Base-by-base conservation (phyloP, 2,113 vertebrate species). In the Anolis carolinensis region DNA sequence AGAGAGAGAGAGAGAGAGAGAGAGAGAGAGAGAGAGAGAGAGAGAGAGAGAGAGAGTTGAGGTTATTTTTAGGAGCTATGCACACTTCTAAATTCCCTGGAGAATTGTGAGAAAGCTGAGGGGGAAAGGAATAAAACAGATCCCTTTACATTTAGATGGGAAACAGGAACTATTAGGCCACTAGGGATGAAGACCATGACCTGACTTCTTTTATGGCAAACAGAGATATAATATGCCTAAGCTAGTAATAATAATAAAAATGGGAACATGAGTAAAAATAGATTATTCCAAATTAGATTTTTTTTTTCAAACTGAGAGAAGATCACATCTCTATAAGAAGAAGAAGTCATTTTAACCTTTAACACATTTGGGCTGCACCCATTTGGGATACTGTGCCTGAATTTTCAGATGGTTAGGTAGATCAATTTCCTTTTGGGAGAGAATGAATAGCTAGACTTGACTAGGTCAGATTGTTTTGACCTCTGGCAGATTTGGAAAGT, bases 121-220 rank as follows among this genome's bases (percentile, higher is more conserved):
- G 59, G 79, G 36, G 79, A 80, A 14, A 68, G 36, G 20, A 70
- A 70, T 81, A 81, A 81, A 59, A 81, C 44, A 30, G 4, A 48
- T 39, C 65, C 79, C 44, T 81, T 81, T 81, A 68, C 68, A 68
- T 81, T 68, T 68, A 81, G 39, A 81, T 68, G 39, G 63, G 48
- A 39, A 59, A 70, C 39, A 50, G 65, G 63, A 30, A 81, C 63
- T 23, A 39, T 34, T 48, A n/a, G 79, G 63, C 63, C 65, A 50
- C 6, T 55, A 9, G 78, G 55, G 78, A 39, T 62, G 10, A 36
- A 63, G n/a, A 48, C 14, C 25, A 71, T 72, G 67, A 82, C 67
- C n/a, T 55, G 81, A 72, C 23, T 72, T 82, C n/a, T n/a, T 21
- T 72, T 55, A 72, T 32, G 27, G 27, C 79, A 68, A 70, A 27